Evolutionary conservation across 2,888 invertebrate genomes (phyloP).

Genomic region (Nudaria mundana): DNA sequence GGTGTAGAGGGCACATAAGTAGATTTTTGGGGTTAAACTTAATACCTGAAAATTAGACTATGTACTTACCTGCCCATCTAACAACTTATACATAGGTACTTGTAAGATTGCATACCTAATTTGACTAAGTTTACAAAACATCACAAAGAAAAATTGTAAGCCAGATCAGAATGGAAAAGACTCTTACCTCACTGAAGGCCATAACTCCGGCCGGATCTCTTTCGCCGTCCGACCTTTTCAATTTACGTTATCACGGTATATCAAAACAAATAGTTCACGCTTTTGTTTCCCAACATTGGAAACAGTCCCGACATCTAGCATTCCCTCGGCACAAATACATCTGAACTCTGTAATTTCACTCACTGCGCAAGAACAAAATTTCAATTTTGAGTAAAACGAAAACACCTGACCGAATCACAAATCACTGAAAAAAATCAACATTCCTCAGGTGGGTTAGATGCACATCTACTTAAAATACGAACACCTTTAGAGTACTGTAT

Average conservation of each 20-base stretch:
- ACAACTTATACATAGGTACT: no score
- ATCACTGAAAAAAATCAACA: conserved; percentile 83
- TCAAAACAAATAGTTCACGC: conserved; percentile 80
- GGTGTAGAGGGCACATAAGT: no score
- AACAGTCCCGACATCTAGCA: conserved; percentile 78
- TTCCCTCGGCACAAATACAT: conserved; percentile 78
- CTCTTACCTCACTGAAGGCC: conserved; percentile 90
- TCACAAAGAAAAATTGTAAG: conserved; percentile 21
- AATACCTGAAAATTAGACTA: no score
- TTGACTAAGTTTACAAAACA: not conserved
- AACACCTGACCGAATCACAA: conserved; percentile 83
- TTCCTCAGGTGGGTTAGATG: conserved; percentile 84
- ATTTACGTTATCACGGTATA: conserved; percentile 69
- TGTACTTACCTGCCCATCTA: no score
- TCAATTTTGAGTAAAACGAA: conserved; percentile 74
- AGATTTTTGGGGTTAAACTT: no score
- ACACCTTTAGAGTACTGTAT: conserved; percentile 44
- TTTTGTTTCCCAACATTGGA: conserved; percentile 80
- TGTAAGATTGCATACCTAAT: no score
- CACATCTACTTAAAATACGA: conserved; percentile 52
- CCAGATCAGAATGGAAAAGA: conserved; percentile 31
- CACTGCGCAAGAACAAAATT: conserved; percentile 81
- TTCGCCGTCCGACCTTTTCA: conserved; percentile 78
- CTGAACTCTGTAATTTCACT: conserved; percentile 74
- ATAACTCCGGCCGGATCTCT: conserved; percentile 83